Evolutionary conservation across 2,888 invertebrate species (phyloP).

Genomic region (Margaritifera margaritifera): DNA sequence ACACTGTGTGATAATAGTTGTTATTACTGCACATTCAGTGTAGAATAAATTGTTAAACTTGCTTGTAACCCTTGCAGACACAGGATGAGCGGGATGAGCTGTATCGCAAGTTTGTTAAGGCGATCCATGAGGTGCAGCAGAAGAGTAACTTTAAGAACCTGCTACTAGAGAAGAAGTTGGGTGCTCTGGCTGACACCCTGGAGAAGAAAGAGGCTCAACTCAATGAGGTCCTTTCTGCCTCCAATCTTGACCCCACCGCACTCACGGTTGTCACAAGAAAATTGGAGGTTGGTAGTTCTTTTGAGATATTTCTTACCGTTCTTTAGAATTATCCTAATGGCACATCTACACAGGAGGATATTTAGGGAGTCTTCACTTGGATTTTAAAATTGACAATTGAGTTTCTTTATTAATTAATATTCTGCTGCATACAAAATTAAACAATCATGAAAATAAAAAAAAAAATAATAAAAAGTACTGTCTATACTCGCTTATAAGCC

Average conservation of each 20-base stretch:
- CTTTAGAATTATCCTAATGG: no score
- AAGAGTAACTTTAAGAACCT: constrained; percentile 88
- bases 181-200: constrained; percentile 79
- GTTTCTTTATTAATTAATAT: no score
- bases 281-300: constrained; percentile 75
- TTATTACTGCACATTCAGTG: background rate
- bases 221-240: constrained; percentile 79
- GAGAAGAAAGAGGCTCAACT: constrained; percentile 83
- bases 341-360: no score
- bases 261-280: constrained; percentile 76
- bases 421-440: no score
- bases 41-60: background rate
- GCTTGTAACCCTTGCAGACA: constrained; percentile 70
- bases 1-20: no score
- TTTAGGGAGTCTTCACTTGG: no score
- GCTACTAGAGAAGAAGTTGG: constrained; percentile 84
- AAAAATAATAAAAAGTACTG: no score
- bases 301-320: no score
- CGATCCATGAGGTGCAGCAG: constrained; percentile 90
- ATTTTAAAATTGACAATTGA: no score
- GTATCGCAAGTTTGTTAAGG: constrained; percentile 85
- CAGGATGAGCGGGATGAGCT: constrained; percentile 85
- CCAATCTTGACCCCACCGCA: constrained; percentile 77
- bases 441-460: no score
- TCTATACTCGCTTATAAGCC: no score